Conservation (phyloP, 2,113 vertebrate genomes). For the Gracilinanus agilis region DNA sequence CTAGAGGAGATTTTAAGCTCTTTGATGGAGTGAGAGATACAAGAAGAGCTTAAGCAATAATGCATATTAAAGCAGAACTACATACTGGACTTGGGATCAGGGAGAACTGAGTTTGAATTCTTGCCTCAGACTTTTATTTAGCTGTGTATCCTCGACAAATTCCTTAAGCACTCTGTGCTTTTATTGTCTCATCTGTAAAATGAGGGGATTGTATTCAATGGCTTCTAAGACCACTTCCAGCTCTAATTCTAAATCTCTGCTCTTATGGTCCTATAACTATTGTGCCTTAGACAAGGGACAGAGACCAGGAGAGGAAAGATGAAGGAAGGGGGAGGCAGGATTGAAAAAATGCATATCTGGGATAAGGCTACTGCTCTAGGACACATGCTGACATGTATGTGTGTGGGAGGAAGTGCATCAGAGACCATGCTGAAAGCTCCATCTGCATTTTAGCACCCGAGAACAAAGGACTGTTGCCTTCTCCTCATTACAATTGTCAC, state of each 20-base stretch:
- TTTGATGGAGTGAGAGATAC: too few species aligned
- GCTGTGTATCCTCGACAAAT: too few species aligned
- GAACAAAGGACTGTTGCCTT: not conserved
- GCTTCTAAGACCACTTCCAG: not conserved
- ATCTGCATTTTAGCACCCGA: not conserved
- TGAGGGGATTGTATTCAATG: too few species aligned
- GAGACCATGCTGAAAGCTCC: not conserved
- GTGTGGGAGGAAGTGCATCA: not conserved
- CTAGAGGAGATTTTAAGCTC: too few species aligned
- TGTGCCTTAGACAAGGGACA: not conserved
- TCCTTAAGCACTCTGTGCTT: too few species aligned
- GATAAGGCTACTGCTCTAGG: not conserved
- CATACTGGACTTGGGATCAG: too few species aligned
- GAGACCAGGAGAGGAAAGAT: not conserved
- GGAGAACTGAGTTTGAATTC: too few species aligned
- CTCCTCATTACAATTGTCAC: not conserved
- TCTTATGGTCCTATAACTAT: not conserved
- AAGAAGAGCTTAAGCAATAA: too few species aligned
- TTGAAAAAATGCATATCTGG: not conserved
- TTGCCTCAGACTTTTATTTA: too few species aligned
- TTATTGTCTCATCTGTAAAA: too few species aligned
- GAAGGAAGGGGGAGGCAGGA: not conserved
- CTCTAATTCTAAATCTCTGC: not conserved
- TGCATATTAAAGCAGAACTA: too few species aligned
- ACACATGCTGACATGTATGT: not conserved